Evolutionary conservation across 2,113 vertebrate genomes (phyloP).

Genomic region (Pachypanchax playfairii): DNA sequence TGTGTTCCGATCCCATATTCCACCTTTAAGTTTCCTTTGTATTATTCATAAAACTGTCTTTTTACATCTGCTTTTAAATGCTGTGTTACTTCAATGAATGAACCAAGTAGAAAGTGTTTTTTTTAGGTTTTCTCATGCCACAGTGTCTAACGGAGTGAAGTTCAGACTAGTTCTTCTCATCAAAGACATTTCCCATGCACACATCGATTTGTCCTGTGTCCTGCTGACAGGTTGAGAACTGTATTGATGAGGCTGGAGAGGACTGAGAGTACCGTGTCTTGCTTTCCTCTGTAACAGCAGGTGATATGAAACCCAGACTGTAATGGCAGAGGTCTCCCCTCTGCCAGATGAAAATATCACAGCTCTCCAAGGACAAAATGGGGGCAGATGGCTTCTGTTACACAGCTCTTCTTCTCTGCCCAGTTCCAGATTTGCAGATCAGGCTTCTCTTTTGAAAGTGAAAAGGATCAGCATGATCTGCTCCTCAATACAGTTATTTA

Average conservation of each 20-base stretch:
- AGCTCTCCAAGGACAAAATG: constrained; percentile 15
- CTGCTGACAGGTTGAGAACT: constrained; percentile 32
- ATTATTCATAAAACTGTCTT: not conserved
- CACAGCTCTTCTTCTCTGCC: not conserved
- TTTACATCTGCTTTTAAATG: not conserved
- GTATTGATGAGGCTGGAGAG: constrained; percentile 45
- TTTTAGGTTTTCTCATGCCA: not conserved
- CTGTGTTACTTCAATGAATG: not conserved
- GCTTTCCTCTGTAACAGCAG: constrained; percentile 22
- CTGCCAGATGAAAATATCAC: constrained; percentile 27
- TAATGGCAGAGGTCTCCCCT: constrained; percentile 21
- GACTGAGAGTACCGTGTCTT: constrained; percentile 32
- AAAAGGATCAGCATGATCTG: constrained; percentile 14
- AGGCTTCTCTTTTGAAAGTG: not conserved
- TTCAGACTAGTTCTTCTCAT: constrained; percentile 22
- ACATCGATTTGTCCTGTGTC: constrained; percentile 58
- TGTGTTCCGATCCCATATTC: too few relatives aligned
- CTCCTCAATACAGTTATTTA: not conserved
- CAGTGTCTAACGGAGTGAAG: constrained; percentile 11
- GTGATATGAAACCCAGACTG: constrained; percentile 31
- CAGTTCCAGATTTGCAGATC: constrained; percentile 6
- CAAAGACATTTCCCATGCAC: constrained; percentile 42
- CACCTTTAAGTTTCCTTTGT: not conserved
- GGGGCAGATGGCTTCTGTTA: constrained; percentile 30
- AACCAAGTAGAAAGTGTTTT: too few relatives aligned